Evolutionary conservation across 2,888 invertebrate genomes (phyloP).

Genomic region (Macrophya alboannulata): DNA sequence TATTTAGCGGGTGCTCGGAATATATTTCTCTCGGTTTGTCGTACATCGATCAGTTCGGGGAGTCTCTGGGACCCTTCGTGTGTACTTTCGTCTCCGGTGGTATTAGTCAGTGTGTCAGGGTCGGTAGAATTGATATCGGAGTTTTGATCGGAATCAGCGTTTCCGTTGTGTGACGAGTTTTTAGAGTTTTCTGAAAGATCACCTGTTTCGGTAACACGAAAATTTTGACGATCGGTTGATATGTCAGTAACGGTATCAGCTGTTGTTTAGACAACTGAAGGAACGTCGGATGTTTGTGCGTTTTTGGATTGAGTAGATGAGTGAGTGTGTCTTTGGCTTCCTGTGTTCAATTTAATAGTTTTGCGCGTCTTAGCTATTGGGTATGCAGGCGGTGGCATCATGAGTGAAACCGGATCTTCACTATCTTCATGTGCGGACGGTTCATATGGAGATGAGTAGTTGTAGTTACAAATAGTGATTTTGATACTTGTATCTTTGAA

Average conservation of each 20-base stretch:
- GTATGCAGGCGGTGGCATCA: too few relatives aligned
- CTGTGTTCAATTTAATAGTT: too few relatives aligned
- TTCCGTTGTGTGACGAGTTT: background rate
- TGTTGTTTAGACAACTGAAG: too few relatives aligned
- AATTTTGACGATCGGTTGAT: background rate
- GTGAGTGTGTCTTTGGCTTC: too few relatives aligned
- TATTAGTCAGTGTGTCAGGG: background rate
- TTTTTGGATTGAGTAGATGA: too few relatives aligned
- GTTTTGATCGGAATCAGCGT: background rate
- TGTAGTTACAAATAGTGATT: conserved; percentile 62
- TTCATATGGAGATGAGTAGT: background rate
- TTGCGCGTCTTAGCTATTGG: too few relatives aligned
- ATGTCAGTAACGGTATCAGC: background rate
- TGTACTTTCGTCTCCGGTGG: background rate
- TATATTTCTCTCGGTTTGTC: background rate
- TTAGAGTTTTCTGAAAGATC: background rate
- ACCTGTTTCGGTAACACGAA: background rate
- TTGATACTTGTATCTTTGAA: conserved; percentile 70
- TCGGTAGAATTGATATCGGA: background rate
- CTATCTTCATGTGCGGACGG: background rate
- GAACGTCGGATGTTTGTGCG: too few relatives aligned
- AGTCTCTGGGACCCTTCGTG: background rate
- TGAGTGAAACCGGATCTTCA: background rate
- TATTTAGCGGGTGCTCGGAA: background rate
- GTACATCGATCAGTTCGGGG: background rate